phyloP scores from a whole-genome alignment of 2,888 invertebrate genomes.

The Oxystoma pomonae region DNA sequence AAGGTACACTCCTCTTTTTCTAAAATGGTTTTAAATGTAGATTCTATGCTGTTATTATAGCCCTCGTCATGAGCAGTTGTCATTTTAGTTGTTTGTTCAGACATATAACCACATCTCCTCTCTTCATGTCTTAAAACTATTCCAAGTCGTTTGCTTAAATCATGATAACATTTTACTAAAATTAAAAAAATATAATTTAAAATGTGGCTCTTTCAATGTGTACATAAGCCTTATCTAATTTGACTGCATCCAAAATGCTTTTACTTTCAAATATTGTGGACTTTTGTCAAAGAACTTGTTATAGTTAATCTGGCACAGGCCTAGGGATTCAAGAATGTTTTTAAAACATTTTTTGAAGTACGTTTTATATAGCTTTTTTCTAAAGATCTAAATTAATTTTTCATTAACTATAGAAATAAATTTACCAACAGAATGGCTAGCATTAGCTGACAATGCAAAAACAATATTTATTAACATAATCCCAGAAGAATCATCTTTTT shows the following conservation, averaged over 20 bases:
- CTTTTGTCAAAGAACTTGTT: too few species aligned
- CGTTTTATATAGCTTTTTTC: too few species aligned
- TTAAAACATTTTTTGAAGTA: too few species aligned
- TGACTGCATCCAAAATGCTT: too few species aligned
- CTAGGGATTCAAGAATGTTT: too few species aligned
- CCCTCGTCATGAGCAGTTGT: slow-evolving; percentile 60
- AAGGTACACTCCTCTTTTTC: slow-evolving; percentile 75
- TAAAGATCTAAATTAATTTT: too few species aligned
- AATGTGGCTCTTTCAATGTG: too few species aligned
- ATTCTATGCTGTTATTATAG: slow-evolving; percentile 45
- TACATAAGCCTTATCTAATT: too few species aligned
- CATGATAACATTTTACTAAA: slow-evolving; percentile 87
- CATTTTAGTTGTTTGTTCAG: slow-evolving; percentile 87
- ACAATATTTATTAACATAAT: slow-evolving; percentile 82
- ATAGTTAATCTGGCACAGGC: too few species aligned
- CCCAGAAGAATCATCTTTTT: slow-evolving; percentile 55
- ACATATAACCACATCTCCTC: slow-evolving; percentile 81
- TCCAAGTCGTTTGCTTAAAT: slow-evolving; percentile 84
- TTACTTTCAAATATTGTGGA: too few species aligned
- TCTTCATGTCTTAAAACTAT: slow-evolving; percentile 89
- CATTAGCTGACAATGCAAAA: slow-evolving; percentile 86
- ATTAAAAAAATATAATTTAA: too few species aligned
- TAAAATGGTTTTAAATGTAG: slow-evolving; percentile 77
- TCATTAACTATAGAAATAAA: too few species aligned
- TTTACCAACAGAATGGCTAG: slow-evolving; percentile 81